phyloP scores from a whole-genome alignment of 2,888 invertebrate species.

The Tethea ocularis region DNA sequence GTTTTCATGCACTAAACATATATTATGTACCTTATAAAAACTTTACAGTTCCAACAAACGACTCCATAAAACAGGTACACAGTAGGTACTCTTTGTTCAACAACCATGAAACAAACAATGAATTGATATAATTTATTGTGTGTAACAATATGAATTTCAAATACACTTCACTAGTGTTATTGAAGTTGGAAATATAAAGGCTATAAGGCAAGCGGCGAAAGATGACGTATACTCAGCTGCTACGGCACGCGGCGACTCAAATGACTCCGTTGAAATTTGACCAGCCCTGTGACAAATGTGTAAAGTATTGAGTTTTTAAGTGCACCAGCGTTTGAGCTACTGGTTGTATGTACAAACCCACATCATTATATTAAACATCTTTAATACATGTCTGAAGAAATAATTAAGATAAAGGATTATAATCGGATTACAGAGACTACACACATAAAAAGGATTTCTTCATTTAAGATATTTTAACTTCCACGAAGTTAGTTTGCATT shows the following conservation, averaged over 20 bases:
- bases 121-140: conserved; percentile 10
- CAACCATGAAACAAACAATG: conserved; percentile 10
- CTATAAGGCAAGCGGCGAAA: conserved; percentile 31
- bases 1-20: too few species aligned
- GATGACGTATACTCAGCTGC: conserved; percentile 59
- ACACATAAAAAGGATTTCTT: too few species aligned
- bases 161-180: conserved; percentile 1
- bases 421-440: too few species aligned
- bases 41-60: neutral
- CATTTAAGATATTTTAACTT: too few species aligned
- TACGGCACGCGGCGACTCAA: conserved; percentile 60
- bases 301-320: conserved; percentile 64
- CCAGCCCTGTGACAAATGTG: conserved; percentile 68
- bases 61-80: neutral
- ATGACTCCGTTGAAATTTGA: conserved; percentile 69
- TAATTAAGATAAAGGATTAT: neutral
- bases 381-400: neutral
- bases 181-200: conserved; percentile 11
- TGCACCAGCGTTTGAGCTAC: conserved; percentile 35
- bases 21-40: neutral
- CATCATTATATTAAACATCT: neutral
- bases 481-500: too few species aligned
- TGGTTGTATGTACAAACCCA: conserved; percentile 21
- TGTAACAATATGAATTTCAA: conserved; percentile 5
- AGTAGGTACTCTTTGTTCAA: conserved; percentile 4